Conservation (phyloP, 2,888 invertebrate species). For the Acronicta alni region DNA sequence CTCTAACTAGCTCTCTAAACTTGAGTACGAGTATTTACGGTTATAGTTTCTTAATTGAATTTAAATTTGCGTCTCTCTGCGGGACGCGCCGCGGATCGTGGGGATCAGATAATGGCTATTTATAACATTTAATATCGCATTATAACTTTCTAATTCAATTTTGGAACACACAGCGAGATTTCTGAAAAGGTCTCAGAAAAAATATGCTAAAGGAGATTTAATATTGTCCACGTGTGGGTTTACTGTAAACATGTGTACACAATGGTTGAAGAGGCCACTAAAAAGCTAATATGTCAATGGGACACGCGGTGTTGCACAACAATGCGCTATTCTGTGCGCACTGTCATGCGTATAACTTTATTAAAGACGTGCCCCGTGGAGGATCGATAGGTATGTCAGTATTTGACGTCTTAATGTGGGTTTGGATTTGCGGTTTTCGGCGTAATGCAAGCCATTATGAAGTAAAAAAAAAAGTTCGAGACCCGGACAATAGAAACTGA, state of each 20-base stretch:
- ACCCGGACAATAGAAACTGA: conserved; percentile 9
- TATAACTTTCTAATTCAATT: conserved; percentile 71
- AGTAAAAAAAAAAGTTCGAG: conserved; percentile 20
- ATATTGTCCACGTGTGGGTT: conserved; percentile 62
- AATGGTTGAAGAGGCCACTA: conserved; percentile 72
- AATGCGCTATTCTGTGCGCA: conserved; percentile 72
- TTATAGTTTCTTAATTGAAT: conserved; percentile 74
- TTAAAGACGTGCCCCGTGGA: conserved; percentile 79
- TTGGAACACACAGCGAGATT: conserved; percentile 58
- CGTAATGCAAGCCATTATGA: conserved; percentile 32
- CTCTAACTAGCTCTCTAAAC: conserved; percentile 48
- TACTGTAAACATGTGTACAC: conserved; percentile 65
- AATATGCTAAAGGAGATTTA: conserved; percentile 41
- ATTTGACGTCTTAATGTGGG: conserved; percentile 60
- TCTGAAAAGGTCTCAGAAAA: conserved; percentile 35
- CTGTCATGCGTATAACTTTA: conserved; percentile 83
- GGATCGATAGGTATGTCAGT: conserved; percentile 77
- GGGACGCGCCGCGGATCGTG: conserved; percentile 76
- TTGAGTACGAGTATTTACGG: conserved; percentile 59
- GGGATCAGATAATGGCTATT: conserved; percentile 67
- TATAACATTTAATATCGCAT: conserved; percentile 60
- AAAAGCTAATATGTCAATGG: conserved; percentile 84
- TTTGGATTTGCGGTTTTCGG: conserved; percentile 51
- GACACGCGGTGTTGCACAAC: conserved; percentile 79
- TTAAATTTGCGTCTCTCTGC: conserved; percentile 78